Base-by-base conservation (phyloP, 2,113 vertebrate genomes). In the Leptosomus discolor region DNA sequence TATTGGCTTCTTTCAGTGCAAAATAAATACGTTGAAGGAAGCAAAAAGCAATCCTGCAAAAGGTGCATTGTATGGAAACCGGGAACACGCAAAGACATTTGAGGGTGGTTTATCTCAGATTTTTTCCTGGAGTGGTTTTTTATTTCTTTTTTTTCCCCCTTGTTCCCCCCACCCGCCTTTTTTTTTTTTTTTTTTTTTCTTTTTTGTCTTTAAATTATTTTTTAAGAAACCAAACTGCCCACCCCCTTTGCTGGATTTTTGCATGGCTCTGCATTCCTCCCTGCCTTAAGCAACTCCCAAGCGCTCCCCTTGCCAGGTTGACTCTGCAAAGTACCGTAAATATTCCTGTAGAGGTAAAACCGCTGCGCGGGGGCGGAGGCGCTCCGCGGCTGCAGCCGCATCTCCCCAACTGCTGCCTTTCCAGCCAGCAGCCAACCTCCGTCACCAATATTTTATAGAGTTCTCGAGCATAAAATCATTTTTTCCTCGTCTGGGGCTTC, bases 321-420 rank as follows among this genome's bases (percentile, higher is more conserved):
- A 71, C 85, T 85, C 70, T 26, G 80, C 61, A 5, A 76, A 79
- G 78, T 96, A 97, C 96, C 91, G 96, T 96, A 96, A 95, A 95
- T 94, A 95, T 60, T 77, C 89, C 90, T 92, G 39, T 92, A 94
- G 50, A 92, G 89, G 93, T 91, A 88, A 90, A 93, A 60, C n/a
- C 58, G 30, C 85, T 93, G 51, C 57, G 84, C 79, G 84, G 91
- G 61, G 57, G 86, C 86, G 76, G 90, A 75, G 57, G 75, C 26
- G 43, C 43, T 91, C 51, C 58, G 70, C 53, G 41, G 51, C 20
- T 22, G 12, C 23, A 50, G 13, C 57, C 60, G 9, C 67, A 78
- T 43, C 54, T 18, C 37, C 48, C 26, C 51, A 54, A 5, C 36
- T 11, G 8, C 46, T 24, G 15, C 85, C 34, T 67, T 46, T 8